These are phyloP conservation scores for Troilus luridus DNA, from an alignment of 2,888 invertebrate genomes.

Conservation along the genomic window DNA sequence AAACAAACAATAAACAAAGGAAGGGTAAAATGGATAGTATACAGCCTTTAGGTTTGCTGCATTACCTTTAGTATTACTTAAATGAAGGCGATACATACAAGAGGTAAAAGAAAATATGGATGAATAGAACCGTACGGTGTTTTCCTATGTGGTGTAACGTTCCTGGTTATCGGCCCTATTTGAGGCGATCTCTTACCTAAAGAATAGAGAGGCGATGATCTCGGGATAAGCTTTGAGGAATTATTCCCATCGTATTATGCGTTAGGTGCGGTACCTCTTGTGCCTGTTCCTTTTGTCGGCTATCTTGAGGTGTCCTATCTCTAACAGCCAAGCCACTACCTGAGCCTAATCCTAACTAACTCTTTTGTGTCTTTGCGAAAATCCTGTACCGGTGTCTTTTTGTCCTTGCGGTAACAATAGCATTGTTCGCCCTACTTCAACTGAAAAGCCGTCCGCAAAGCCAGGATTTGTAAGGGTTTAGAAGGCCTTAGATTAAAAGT, in stretches of 20 bases:
- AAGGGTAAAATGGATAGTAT: too few relatives aligned
- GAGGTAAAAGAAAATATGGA: not conserved
- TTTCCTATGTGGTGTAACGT: not conserved
- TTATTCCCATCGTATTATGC: slow-evolving; percentile 2
- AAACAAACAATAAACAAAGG: too few relatives aligned
- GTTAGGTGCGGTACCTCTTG: not conserved
- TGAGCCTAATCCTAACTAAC: slow-evolving; percentile 30
- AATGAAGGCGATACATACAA: too few relatives aligned
- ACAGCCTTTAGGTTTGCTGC: too few relatives aligned
- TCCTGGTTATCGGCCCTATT: not conserved
- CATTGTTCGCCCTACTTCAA: not conserved
- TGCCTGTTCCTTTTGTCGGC: not conserved
- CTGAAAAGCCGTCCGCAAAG: not conserved
- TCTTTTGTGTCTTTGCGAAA: slow-evolving; percentile 12
- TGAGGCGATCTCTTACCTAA: not conserved
- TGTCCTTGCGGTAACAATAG: not conserved
- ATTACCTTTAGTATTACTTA: too few relatives aligned
- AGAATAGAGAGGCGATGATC: not conserved
- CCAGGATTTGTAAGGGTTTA: not conserved
- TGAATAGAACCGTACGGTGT: not conserved
- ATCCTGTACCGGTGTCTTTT: not conserved
- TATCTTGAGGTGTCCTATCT: slow-evolving; percentile 24
- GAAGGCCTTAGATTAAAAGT: not conserved
- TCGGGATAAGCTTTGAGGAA: not conserved
- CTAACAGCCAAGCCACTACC: not conserved